Percentiles rank a stretch among this genome's conserved stretches.
phyloP scores from a whole-genome alignment of 2,113 vertebrate genomes.

The Paradisaea rubra region DNA sequence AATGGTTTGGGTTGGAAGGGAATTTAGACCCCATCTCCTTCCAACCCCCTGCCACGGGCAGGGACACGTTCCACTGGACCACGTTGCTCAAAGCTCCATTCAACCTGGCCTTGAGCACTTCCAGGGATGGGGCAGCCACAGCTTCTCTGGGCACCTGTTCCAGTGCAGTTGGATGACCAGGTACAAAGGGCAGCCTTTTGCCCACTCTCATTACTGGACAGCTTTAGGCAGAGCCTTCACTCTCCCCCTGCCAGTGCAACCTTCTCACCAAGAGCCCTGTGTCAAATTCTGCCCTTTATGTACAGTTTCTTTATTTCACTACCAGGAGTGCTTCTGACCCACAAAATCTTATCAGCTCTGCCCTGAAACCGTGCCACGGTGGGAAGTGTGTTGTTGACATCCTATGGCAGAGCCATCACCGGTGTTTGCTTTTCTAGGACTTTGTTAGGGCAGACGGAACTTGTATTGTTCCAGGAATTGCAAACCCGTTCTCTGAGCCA shows the following conservation, averaged over 20 bases:
- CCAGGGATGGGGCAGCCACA: background rate
- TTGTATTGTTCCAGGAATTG: background rate
- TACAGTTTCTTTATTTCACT: background rate
- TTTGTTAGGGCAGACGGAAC: background rate
- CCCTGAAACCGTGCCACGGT: fast-evolving
- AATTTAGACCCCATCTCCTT: background rate
- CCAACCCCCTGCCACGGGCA: background rate
- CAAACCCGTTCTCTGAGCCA: background rate
- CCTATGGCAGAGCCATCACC: background rate
- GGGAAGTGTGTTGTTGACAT: background rate
- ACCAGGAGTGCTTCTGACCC: background rate
- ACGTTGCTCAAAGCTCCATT: background rate
- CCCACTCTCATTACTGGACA: background rate
- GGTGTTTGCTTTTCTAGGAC: background rate
- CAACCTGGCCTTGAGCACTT: too few relatives aligned
- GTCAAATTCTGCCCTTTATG: background rate
- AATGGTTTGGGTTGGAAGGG: background rate
- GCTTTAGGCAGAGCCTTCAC: background rate
- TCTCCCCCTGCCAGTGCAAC: background rate
- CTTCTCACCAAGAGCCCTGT: background rate
- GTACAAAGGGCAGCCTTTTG: background rate
- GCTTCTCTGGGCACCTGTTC: background rate
- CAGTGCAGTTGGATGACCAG: background rate
- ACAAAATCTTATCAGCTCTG: background rate
- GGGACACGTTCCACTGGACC: background rate